Evolutionary conservation across 2,888 invertebrate species (phyloP).

Genomic region (Standfussiana lucernea): DNA sequence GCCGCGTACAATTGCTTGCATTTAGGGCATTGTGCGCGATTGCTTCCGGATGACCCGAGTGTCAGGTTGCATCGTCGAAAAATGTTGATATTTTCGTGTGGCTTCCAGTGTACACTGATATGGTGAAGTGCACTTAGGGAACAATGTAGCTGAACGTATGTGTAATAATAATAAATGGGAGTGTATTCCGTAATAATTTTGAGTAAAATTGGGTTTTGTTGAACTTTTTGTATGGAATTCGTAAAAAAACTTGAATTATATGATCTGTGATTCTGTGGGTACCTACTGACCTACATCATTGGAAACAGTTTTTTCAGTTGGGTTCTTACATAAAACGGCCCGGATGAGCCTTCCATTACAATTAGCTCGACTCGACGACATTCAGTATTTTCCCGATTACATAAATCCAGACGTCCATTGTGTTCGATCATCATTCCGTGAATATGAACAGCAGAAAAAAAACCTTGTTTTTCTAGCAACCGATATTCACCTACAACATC

Average conservation of each 20-base stretch:
- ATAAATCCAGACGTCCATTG: neutral
- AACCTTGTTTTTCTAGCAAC: neutral
- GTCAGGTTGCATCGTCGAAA: slow-evolving; percentile 70
- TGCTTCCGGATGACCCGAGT: slow-evolving; percentile 78
- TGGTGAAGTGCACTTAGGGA: slow-evolving; percentile 46
- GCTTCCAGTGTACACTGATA: slow-evolving; percentile 65
- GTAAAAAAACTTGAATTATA: neutral
- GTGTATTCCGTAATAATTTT: slow-evolving; percentile 6
- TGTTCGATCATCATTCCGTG: neutral
- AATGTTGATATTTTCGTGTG: slow-evolving; percentile 66
- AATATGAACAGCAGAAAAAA: neutral
- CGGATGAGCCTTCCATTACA: neutral
- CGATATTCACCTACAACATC: neutral
- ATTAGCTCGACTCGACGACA: neutral
- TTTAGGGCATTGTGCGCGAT: slow-evolving; percentile 67
- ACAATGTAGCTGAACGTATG: slow-evolving; percentile 35
- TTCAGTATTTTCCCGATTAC: neutral
- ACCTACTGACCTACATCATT: neutral
- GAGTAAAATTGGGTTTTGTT: neutral
- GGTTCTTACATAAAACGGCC: neutral
- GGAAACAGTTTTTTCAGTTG: neutral
- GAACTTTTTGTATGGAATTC: neutral
- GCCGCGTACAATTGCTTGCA: slow-evolving; percentile 68
- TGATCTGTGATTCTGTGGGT: no score
- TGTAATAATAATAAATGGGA: slow-evolving; percentile 38